phyloP scores from a whole-genome alignment of 35 echinoderm and acorn worm species.

The Eucidaris tribuloides region DNA sequence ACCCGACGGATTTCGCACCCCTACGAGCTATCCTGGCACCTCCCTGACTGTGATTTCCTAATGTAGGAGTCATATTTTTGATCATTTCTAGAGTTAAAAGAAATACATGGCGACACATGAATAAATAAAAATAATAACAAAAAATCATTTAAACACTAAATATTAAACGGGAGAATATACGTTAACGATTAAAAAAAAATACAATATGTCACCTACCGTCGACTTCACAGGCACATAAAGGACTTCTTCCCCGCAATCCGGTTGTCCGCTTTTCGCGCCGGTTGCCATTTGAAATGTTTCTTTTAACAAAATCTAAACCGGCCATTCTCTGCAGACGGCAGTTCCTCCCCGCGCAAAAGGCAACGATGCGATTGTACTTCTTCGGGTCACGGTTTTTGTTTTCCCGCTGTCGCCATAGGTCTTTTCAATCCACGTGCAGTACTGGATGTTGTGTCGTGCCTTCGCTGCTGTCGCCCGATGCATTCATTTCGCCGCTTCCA shows the following conservation, averaged over 20 bases:
- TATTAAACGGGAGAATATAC: too few relatives aligned
- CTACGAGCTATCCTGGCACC: too few relatives aligned
- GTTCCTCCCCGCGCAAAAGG: constrained; percentile 65
- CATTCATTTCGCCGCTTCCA: too few relatives aligned
- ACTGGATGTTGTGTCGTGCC: constrained; percentile 41
- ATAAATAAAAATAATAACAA: too few relatives aligned
- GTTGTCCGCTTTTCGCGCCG: constrained; percentile 4
- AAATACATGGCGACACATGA: too few relatives aligned
- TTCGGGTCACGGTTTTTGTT: constrained; percentile 93
- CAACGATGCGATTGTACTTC: constrained; percentile 84
- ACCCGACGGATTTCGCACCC: too few relatives aligned
- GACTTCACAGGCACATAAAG: constrained; percentile 91
- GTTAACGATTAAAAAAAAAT: too few relatives aligned
- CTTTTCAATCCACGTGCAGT: constrained; percentile 71
- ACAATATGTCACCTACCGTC: constrained; percentile 67
- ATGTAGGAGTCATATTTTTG: too few relatives aligned
- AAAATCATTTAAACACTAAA: too few relatives aligned
- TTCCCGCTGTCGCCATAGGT: constrained; percentile 97
- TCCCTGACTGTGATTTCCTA: too few relatives aligned
- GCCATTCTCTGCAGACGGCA: constrained; percentile 79
- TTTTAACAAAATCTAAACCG: constrained; percentile 97
- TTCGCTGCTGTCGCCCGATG: too few relatives aligned
- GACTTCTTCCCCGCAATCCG: constrained; percentile 43
- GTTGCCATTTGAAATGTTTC: constrained; percentile 95
- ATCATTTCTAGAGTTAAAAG: too few relatives aligned